Base-by-base conservation (phyloP, 2,888 invertebrate genomes). In the Blastobasis adustella region DNA sequence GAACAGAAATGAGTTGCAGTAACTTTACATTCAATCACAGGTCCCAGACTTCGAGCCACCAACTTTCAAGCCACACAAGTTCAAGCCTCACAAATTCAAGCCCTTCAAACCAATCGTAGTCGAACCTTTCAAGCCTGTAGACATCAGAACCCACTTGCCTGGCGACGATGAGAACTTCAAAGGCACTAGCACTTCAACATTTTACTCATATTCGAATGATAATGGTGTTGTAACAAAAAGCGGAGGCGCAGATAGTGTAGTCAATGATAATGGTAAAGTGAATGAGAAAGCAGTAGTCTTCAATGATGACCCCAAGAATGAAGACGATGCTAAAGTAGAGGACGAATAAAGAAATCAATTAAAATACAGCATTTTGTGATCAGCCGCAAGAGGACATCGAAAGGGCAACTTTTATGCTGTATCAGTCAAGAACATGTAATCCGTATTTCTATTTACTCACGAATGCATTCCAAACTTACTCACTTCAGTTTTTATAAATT, bases 211-310 rank as follows among this genome's bases (percentile, higher is more conserved):
- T 5, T 66, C 77, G 0, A 82, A 89, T 56, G 70, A 89, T 42
- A 89, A 92, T 66, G 93, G 93, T 5, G 87, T 90, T 56, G 85
- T 82, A 45, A 76, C 76, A 37, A 79, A 76, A 47, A 82, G 79
- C 47, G 91, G 91, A 56, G 83, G 83, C 40, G 87, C 91, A 1
- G 76, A 89, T 10, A 90, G 90, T 1, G 85, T 90, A 1, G 75
- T 91, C 5, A 93, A 93, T 64, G 90, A 92, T 63, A 91, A 93
- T 69, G 93, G 93, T 54, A 90, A 91, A 67, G 68, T 92, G 1
- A 23, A 23, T 23, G 23, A 23, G 23, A 23, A 23, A 23, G 41
- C 41, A 41, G 41, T 8, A 9, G 41, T 41, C 1, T 7, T 41
- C 9, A 41, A 41, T 9, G 41, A 41, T 4, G 9, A 9, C 9